Conservation (phyloP, 1,140 invertebrate species). For the Helicoverpa zea region DNA sequence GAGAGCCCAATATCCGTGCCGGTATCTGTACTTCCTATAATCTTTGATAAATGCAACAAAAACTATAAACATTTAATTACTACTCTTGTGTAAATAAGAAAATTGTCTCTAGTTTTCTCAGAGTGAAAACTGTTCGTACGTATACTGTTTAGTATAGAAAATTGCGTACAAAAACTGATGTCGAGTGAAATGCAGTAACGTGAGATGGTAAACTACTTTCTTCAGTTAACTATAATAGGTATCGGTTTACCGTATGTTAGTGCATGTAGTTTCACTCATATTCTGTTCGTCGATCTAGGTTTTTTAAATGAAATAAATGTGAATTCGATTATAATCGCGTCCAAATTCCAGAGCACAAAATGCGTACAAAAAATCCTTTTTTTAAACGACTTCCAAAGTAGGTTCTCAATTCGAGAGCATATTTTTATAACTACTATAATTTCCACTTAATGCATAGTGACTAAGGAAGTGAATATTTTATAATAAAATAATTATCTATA, state of each 20-base stretch:
- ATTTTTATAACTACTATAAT: no score
- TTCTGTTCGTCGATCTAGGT: no score
- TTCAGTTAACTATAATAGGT: background rate
- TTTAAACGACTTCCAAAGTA: no score
- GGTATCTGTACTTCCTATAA: background rate
- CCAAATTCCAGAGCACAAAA: no score
- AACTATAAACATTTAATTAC: background rate
- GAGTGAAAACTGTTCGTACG: constrained; percentile 23
- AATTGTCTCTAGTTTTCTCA: constrained; percentile 4
- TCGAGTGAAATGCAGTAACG: constrained; percentile 4
- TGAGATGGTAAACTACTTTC: constrained; percentile 29
- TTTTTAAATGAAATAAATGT: no score
- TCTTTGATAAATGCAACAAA: background rate
- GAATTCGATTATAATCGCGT: no score
- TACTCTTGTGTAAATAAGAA: constrained; percentile 4
- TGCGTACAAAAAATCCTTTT: no score
- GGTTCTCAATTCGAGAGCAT: background rate
- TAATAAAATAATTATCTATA: no score
- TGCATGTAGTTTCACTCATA: background rate
- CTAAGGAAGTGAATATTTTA: no score
- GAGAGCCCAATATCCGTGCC: no score
- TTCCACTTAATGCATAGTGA: no score
- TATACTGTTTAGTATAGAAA: constrained; percentile 11
- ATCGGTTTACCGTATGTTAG: constrained; percentile 4
- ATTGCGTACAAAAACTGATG: constrained; percentile 8